phyloP scores from a whole-genome alignment of 1,140 invertebrate species.

The Dendrolimus kikuchii region DNA sequence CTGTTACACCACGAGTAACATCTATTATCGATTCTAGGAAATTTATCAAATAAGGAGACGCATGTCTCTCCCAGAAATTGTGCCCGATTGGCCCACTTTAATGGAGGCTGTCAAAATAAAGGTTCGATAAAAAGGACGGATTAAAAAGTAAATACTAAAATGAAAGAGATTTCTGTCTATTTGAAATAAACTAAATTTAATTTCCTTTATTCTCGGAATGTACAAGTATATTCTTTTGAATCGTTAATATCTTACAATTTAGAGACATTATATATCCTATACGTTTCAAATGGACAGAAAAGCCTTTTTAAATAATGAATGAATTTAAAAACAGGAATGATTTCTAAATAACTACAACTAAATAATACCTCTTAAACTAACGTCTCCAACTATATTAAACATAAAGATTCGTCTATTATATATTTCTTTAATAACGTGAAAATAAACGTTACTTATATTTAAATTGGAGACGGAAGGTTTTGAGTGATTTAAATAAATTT shows the following conservation, averaged over 20 bases:
- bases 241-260: neutral
- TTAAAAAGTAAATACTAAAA: conserved; percentile 41
- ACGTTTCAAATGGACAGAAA: conserved; percentile 34
- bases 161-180: conserved; percentile 27
- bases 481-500: conserved; percentile 48
- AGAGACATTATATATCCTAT: neutral
- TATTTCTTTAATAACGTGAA: no score
- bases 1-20: conserved; percentile 19
- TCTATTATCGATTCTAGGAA: conserved; percentile 71
- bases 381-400: conserved; percentile 18
- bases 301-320: conserved; percentile 55
- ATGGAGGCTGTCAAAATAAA: conserved; percentile 74
- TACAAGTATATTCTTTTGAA: neutral
- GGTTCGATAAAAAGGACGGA: conserved; percentile 73
- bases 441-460: no score
- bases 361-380: conserved; percentile 38
- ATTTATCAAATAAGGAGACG: conserved; percentile 77
- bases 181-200: conserved; percentile 24
- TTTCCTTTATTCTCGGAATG: no score
- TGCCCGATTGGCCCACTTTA: conserved; percentile 77
- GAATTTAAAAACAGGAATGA: conserved; percentile 37
- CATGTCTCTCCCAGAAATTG: conserved; percentile 75
- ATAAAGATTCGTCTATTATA: neutral
- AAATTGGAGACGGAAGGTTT: conserved; percentile 19
- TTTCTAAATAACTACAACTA: conserved; percentile 34